A percentile compares a stretch with the other conserved stretches of the same genome.
phyloP scores from a whole-genome alignment of 1,140 invertebrate genomes.

The Pseudachorutes palmiensis region DNA sequence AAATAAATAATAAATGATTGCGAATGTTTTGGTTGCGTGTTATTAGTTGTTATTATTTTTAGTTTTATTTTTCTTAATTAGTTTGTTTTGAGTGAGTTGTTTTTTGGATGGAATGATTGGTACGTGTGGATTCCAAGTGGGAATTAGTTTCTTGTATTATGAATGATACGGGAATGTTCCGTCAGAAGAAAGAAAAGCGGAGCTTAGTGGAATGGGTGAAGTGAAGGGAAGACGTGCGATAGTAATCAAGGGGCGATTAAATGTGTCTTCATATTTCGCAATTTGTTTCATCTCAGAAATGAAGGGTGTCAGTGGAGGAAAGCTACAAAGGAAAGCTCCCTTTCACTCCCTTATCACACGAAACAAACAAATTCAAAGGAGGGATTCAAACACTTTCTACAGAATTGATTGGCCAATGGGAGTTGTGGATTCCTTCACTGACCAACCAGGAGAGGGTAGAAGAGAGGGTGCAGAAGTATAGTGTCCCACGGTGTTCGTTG shows the following conservation, averaged over 20 bases:
- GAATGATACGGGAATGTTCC: too few species aligned
- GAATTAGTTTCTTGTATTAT: too few species aligned
- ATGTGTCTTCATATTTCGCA: constrained; percentile 28
- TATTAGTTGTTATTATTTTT: too few species aligned
- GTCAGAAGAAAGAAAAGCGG: neutral
- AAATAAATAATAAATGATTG: constrained; percentile 14
- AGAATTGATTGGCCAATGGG: neutral
- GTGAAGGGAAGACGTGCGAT: neutral
- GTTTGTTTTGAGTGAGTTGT: too few species aligned
- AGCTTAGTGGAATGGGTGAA: neutral
- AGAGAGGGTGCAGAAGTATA: neutral
- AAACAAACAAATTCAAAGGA: neutral
- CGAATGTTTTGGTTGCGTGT: too few species aligned
- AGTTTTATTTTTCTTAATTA: neutral
- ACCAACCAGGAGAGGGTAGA: neutral
- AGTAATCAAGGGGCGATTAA: constrained; percentile 26
- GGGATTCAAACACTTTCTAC: neutral
- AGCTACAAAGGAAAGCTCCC: neutral
- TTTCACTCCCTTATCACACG: neutral
- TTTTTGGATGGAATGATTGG: neutral
- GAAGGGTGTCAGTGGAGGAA: constrained; percentile 15
- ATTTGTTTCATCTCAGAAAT: constrained; percentile 20
- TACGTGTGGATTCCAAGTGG: neutral
- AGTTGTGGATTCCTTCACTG: too few species aligned
- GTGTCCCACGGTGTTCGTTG: too few species aligned